phyloP scores from a whole-genome alignment of 2,113 vertebrate genomes.

The Mirza zaza region DNA sequence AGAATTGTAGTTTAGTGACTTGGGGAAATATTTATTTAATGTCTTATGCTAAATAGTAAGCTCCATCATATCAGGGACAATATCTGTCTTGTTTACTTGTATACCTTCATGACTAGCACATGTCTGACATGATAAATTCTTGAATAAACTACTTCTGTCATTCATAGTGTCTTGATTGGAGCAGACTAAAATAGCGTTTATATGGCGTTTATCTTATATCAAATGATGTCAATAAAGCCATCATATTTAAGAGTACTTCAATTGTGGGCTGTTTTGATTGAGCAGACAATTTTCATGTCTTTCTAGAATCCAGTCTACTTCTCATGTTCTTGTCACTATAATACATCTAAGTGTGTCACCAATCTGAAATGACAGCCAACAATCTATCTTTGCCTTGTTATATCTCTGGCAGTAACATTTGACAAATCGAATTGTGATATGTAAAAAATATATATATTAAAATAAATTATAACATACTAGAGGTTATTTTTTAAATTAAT shows the following conservation, averaged over 20 bases:
- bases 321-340: background rate
- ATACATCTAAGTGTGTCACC: background rate
- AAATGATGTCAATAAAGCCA: slow-evolving; percentile 45
- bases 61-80: background rate
- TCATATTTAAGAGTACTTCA: background rate
- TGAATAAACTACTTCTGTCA: background rate
- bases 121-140: background rate
- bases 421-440: slow-evolving; percentile 28
- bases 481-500: slow-evolving; percentile 18
- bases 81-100: background rate
- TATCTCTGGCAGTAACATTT: background rate
- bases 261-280: background rate
- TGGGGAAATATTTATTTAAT: background rate
- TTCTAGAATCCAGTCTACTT: slow-evolving; percentile 17
- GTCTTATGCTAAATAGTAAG: background rate
- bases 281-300: slow-evolving; percentile 54
- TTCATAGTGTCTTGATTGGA: slow-evolving; percentile 23
- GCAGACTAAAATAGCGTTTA: background rate
- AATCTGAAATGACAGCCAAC: slow-evolving; percentile 41
- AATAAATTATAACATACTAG: slow-evolving; percentile 43
- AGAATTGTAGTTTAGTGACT: background rate
- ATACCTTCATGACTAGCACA: background rate
- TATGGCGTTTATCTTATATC: slow-evolving; percentile 11
- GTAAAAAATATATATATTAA: slow-evolving; percentile 21
- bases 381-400: slow-evolving; percentile 13